Base-by-base conservation (phyloP, 1,140 invertebrate species). In the Drosophila hydei region DNA sequence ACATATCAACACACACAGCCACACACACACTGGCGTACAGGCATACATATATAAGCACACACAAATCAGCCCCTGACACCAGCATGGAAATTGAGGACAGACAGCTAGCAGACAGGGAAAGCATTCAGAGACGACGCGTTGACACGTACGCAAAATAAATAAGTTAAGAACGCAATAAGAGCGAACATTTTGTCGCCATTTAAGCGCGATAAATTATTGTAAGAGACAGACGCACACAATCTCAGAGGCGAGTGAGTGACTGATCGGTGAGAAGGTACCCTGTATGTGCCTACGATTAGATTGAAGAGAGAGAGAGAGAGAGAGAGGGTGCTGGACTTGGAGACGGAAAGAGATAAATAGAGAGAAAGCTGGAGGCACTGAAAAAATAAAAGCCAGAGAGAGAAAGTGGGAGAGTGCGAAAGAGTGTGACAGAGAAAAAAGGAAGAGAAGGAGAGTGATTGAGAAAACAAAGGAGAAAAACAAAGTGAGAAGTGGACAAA, bases 91-190 rank as follows among this genome's bases (percentile, higher is more conserved):
- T 69, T 21, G 45, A 42, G 43, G 4, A 27, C 27, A 62, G 47
- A 62, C 47, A 51, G 19, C 16, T 23, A 3, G 16, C 23, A 27
- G 43, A 36, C n/a, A 40, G 12, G 42, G 25, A 60, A 27, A 21
- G 25, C 40, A 16, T 56, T 38, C 27, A 9, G 56, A 74, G 79
- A 76, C 61, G 73, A 59, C 73, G 77, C 80, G 80, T 85, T 85
- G 80, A 85, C 80, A 85, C 80, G 80, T 85, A 87, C 80, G 81
- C 81, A 80, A 85, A 85, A 85, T 85, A 85, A 85, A 85, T 85
- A 87, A 87, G 80, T 87, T 85, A 77, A 85, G 81, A 85, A 85
- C 77, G 81, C 81, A 85, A 85, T 85, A 85, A 85, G 77, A 85
- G 81, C 75, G 77, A 81, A 77, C 81, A 85, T 85, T 85, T 85